Evolutionary conservation across 35 echinoderm and acorn worm species (phyloP), one percentile per base, ranked within the genome.

Genomic region (Nesometra sesokonis): DNA sequence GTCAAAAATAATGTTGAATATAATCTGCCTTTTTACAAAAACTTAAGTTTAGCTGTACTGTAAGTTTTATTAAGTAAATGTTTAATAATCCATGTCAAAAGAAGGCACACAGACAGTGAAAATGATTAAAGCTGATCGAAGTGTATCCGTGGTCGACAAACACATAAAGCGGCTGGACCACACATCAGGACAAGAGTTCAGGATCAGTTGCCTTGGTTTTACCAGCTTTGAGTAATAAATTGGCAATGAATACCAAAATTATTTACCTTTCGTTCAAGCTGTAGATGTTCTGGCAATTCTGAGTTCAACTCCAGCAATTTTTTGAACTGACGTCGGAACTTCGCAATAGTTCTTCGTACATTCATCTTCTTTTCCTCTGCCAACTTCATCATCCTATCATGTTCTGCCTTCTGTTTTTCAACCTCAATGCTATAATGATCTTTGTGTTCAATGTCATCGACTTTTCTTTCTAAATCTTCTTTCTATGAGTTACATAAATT

Each of bases 341-440:
- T 93, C 21, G 96, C 96, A 32, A 99, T 99, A 81, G 96, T 99
- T 33, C 93, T 80, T 36, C 92, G 86, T 0, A 93, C 96, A 0
- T 92, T 88, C 77, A 91, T 88, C 90, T 99, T 99, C 82, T 90
- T 91, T 83, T 99, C 92, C 27, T 99, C 96, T 0, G 92, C 96
- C 11, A 90, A 80, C 43, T 89, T 91, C 96, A 94, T 99, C 92
- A 92, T 99, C 82, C 89, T 99, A 82, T 99, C 96, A 27, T 99
- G 84, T 33, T 99, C 96, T 27, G 96, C 93, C 82, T 99, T 94
- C 93, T 99, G 96, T 37, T 94, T 99, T 90, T 99, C 96, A 32
- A 92, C 77, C 84, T 99, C 96, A 47, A 99, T 99, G 90, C 96
- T 97, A 93, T 99, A 99, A 84, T 94, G 92, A 23, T 94, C 96